Base-by-base conservation (phyloP, 2,113 vertebrate species). In the Ceuthmochares aereus region DNA sequence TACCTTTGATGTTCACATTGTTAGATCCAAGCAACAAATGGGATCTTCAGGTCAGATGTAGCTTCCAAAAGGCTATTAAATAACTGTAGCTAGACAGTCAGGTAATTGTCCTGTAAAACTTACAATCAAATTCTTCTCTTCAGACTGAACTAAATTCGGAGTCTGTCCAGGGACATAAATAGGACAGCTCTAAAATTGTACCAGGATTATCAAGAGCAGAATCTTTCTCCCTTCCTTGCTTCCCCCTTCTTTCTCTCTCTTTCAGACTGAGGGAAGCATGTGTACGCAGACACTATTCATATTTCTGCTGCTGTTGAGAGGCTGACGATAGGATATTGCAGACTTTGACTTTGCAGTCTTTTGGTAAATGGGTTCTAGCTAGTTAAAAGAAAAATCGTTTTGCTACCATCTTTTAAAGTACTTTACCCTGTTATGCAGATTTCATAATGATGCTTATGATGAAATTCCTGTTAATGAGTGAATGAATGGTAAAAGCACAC, bases 1-100 rank as follows among this genome's bases (percentile, higher is more conserved):
- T 58, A 96, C 85, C 83, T 98, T 97, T 97, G 84, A 91, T 93
- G 92, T 97, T 95, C 89, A 79, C 70, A 32, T 93, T 88, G 90
- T 76, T 92, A 91, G 82, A 82, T 74, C 66, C 67, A 85, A 82
- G 96, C 56, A 93, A 56, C 77, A 96, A 96, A 95, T 66, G 91
- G 80, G 67, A 95, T 93, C 88, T 93, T 87, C 87, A 62, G 83
- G 87, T 97, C 90, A 91, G 79, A 87, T 23, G 55, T 54, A 64
- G 83, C 85, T 97, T 96, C 94, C 83, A 84, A 95, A 95, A 84
- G 60, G 60, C 87, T 95, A 52, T 95, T 88, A 94, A 97, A 88
- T 87, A 92, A 78, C 94, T 97, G 69, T 60, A 93, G 85, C 92
- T 90, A 93, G 91, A 94, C 96, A 96, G 78, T 92, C 85, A 91